phyloP scores from a whole-genome alignment of 2,888 invertebrate genomes.

The Scaptomyza parva region DNA sequence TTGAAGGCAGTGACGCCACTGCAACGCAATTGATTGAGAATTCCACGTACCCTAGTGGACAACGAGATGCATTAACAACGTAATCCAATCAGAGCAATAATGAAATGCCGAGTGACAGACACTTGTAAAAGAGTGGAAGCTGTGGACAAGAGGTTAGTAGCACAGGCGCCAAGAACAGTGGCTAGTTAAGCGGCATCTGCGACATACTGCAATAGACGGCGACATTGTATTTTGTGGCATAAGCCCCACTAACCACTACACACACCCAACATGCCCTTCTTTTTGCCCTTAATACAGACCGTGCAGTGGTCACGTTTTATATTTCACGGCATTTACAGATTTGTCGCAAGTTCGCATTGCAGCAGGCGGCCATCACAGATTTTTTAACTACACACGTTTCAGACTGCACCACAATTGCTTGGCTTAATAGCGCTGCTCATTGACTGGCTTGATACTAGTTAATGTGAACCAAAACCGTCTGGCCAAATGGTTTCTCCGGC shows the following conservation, averaged over 20 bases:
- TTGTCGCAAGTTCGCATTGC: slow-evolving; percentile 47
- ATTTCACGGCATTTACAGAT: slow-evolving; percentile 54
- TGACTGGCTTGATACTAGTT: slow-evolving; percentile 14
- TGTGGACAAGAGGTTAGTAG: not conserved
- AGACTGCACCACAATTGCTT: slow-evolving; percentile 43
- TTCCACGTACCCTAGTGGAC: slow-evolving; percentile 12
- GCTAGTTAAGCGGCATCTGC: slow-evolving; percentile 22
- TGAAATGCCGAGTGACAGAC: slow-evolving; percentile 63
- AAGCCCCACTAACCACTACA: not conserved
- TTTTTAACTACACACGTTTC: slow-evolving; percentile 46
- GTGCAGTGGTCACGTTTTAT: slow-evolving; percentile 57
- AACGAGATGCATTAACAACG: slow-evolving; percentile 67
- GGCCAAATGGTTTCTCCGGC: not conserved
- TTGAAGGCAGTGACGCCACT: slow-evolving; percentile 4
- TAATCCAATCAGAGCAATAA: slow-evolving; percentile 73
- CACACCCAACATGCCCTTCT: not conserved
- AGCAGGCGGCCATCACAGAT: slow-evolving; percentile 10
- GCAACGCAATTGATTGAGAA: slow-evolving; percentile 13
- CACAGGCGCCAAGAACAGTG: not conserved
- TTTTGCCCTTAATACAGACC: not conserved
- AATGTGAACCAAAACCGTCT: slow-evolving; percentile 2
- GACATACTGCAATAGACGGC: slow-evolving; percentile 40
- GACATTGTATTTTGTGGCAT: slow-evolving; percentile 20
- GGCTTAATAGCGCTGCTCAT: slow-evolving; percentile 31
- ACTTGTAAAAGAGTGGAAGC: slow-evolving; percentile 3